Evolutionary conservation across 2,888 invertebrate species (phyloP).

Genomic region (Carterocephalus palaemon): DNA sequence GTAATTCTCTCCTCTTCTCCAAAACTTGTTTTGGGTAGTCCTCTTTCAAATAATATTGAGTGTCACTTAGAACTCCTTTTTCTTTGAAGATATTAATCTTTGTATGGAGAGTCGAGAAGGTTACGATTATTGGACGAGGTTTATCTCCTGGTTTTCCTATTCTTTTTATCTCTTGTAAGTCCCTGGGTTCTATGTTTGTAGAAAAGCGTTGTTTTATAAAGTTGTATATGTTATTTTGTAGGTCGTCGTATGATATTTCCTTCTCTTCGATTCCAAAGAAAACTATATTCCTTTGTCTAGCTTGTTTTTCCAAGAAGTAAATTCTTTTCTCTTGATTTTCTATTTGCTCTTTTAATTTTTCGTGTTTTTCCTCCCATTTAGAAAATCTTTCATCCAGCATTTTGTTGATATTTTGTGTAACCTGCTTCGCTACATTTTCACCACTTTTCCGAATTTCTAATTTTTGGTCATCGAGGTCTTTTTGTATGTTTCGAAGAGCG

Average conservation of each 20-base stretch:
- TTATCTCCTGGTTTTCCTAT: conserved; percentile 23
- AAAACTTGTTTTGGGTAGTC: conserved; percentile 32
- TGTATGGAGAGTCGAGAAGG: conserved; percentile 19
- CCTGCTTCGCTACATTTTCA: conserved; percentile 19
- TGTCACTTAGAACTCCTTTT: conserved; percentile 20
- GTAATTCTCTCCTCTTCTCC: conserved; percentile 30
- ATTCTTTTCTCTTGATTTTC: conserved; percentile 28
- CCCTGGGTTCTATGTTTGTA: conserved; percentile 18
- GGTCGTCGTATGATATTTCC: conserved; percentile 19
- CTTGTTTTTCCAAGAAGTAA: conserved; percentile 18
- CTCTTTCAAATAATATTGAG: conserved; percentile 26
- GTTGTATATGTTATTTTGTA: too few species aligned
- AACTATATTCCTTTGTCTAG: conserved; percentile 19
- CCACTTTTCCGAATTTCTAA: conserved; percentile 9
- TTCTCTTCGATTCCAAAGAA: conserved; percentile 25
- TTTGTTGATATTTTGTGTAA: conserved; percentile 29
- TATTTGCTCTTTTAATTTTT: too few species aligned
- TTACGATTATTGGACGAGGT: conserved; percentile 24
- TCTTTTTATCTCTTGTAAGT: conserved; percentile 27
- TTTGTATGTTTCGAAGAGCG: too few species aligned
- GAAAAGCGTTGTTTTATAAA: conserved; percentile 11
- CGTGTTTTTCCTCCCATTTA: too few species aligned
- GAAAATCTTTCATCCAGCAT: too few species aligned
- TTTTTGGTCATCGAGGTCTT: too few species aligned
- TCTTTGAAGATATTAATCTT: conserved; percentile 27